Percentiles rank a stretch among this genome's conserved stretches.
Conservation (phyloP, 2,113 vertebrate species). For the Eupsittula cactorum region DNA sequence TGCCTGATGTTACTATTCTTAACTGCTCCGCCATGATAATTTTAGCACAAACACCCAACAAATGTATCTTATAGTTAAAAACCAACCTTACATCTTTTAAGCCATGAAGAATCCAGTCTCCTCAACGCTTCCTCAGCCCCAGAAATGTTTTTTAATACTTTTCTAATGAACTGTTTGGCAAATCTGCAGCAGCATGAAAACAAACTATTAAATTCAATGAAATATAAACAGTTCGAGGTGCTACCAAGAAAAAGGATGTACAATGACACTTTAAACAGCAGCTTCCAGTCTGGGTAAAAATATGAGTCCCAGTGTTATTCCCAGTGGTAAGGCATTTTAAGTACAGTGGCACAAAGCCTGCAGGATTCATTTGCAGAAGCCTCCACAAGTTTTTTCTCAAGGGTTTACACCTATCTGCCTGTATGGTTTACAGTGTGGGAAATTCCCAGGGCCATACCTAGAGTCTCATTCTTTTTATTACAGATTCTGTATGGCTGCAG, state of each 20-base stretch:
- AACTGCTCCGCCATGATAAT: background rate
- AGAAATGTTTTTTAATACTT: background rate
- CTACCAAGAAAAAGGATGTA: background rate
- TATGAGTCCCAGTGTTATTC: background rate
- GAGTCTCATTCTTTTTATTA: constrained; percentile 3
- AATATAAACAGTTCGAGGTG: background rate
- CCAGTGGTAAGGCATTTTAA: background rate
- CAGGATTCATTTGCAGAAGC: constrained; percentile 37
- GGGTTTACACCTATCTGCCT: constrained; percentile 1
- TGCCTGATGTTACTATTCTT: background rate
- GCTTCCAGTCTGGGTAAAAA: background rate
- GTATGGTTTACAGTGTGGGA: background rate
- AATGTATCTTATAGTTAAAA: background rate
- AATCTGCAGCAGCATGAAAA: background rate
- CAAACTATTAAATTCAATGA: background rate
- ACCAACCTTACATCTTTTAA: background rate
- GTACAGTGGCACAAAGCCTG: background rate
- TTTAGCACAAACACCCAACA: background rate
- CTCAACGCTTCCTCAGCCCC: background rate
- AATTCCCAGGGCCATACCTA: constrained; percentile 45
- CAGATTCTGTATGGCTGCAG: background rate
- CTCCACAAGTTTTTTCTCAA: background rate
- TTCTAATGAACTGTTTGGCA: background rate
- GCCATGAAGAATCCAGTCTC: background rate
- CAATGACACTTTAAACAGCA: background rate